phyloP scores from a whole-genome alignment of 2,888 invertebrate genomes.

The Macrophya alboannulata region DNA sequence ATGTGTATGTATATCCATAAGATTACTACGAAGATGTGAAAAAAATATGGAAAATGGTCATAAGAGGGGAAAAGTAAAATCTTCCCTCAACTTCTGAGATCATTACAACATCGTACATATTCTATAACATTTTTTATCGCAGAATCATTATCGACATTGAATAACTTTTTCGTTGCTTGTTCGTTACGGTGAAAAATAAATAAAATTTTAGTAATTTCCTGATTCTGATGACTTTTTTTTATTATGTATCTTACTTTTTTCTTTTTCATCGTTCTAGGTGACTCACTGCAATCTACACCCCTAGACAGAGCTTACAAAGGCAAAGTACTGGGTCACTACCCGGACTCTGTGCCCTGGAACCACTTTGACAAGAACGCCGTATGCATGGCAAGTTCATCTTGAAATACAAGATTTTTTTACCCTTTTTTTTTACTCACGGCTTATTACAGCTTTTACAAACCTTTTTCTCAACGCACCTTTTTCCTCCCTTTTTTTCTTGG shows the following conservation, averaged over 20 bases:
- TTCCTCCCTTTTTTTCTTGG: background rate
- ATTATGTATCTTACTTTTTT: slow-evolving; percentile 13
- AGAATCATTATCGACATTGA: no score
- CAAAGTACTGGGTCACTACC: slow-evolving; percentile 96
- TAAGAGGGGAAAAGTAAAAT: background rate
- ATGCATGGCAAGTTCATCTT: slow-evolving; percentile 90
- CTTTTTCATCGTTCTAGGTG: slow-evolving; percentile 82
- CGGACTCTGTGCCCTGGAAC: slow-evolving; percentile 93
- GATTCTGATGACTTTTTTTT: background rate
- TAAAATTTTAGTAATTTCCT: background rate
- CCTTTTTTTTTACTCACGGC: background rate
- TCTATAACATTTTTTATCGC: background rate
- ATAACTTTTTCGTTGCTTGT: background rate
- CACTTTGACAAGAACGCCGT: slow-evolving; percentile 97
- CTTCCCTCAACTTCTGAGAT: background rate
- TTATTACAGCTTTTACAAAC: slow-evolving; percentile 34
- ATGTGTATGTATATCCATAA: slow-evolving; percentile 35
- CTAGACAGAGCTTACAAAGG: slow-evolving; percentile 97
- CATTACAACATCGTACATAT: background rate
- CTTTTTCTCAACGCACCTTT: slow-evolving; percentile 49
- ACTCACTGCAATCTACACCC: slow-evolving; percentile 93
- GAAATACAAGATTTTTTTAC: background rate
- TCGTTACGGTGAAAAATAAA: background rate
- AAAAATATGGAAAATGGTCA: slow-evolving; percentile 46
- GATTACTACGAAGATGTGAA: slow-evolving; percentile 50